Evolutionary conservation across 2,113 vertebrate genomes (phyloP).

Genomic region (Chrysemys picta): DNA sequence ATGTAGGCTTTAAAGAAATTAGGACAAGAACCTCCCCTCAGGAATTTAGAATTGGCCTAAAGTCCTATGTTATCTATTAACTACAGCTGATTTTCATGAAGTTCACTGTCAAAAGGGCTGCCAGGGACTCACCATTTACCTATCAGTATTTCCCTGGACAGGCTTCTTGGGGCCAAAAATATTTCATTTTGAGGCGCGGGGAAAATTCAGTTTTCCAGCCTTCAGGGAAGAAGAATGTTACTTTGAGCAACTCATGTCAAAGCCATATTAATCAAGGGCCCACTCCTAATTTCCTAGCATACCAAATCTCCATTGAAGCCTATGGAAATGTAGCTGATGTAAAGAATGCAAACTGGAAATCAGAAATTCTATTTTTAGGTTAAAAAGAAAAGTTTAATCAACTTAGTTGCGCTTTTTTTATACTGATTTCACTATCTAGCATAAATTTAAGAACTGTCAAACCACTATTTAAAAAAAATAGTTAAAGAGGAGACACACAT

Average conservation of each 20-base stretch:
- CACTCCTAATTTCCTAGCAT: background rate
- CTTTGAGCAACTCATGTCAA: background rate
- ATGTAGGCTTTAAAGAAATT: background rate
- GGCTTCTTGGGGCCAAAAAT: background rate
- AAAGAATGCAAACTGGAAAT: background rate
- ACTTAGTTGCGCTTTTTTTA: background rate
- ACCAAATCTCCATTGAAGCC: background rate
- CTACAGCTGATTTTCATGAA: background rate
- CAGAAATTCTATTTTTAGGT: background rate
- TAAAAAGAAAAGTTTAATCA: background rate
- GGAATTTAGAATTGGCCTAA: background rate
- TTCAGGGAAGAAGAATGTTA: background rate
- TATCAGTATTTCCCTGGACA: background rate
- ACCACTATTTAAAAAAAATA: background rate
- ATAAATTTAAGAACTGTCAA: background rate
- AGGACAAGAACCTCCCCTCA: background rate
- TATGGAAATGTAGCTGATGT: background rate
- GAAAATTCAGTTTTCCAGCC: rapidly evolving
- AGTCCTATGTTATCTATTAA: background rate
- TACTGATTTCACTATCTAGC: background rate
- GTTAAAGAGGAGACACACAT: background rate
- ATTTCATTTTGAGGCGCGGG: background rate
- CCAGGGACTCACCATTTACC: background rate
- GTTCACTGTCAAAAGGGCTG: background rate
- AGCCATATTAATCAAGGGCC: background rate